Percentiles rank a stretch among this genome's conserved stretches.
Conservation (phyloP, 2,888 invertebrate genomes). For the Troides oblongomaculatus region DNA sequence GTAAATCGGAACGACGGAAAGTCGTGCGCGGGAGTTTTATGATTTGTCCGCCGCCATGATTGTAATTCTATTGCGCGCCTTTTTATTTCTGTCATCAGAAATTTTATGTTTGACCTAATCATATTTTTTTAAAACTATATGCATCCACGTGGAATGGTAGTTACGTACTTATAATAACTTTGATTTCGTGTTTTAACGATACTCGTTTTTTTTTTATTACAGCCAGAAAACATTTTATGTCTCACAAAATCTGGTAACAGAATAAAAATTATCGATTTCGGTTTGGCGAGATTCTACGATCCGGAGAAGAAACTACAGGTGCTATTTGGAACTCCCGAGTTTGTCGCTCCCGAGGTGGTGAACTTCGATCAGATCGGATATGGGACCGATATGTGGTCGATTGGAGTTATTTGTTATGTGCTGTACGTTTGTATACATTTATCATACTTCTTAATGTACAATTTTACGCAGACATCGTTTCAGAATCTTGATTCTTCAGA, state of each 20-base stretch:
- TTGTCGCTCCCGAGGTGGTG: slow-evolving; percentile 99
- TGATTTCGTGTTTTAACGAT: neutral
- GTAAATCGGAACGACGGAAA: slow-evolving; percentile 71
- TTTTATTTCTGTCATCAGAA: slow-evolving; percentile 35
- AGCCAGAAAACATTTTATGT: slow-evolving; percentile 99
- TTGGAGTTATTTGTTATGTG: slow-evolving; percentile 98
- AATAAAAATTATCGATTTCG: slow-evolving; percentile 99
- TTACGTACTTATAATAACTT: neutral
- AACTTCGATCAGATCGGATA: slow-evolving; percentile 98
- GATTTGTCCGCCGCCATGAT: slow-evolving; percentile 45
- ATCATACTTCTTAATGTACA: neutral
- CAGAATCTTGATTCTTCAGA: too few species aligned
- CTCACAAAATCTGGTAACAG: slow-evolving; percentile 97
- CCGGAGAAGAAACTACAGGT: slow-evolving; percentile 95
- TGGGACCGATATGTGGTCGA: slow-evolving; percentile 99
- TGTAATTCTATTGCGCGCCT: slow-evolving; percentile 41
- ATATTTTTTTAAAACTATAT: neutral
- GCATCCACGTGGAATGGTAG: neutral
- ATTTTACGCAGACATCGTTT: too few species aligned
- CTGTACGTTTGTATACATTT: slow-evolving; percentile 88
- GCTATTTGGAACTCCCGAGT: slow-evolving; percentile 98
- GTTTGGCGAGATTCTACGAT: slow-evolving; percentile 94
- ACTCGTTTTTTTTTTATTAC: slow-evolving; percentile 37
- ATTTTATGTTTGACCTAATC: neutral
- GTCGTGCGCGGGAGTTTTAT: slow-evolving; percentile 62